Percentiles rank a stretch among this genome's conserved stretches.
Conservation (phyloP, 2,888 invertebrate species). For the Ormyrus nitidulus region DNA sequence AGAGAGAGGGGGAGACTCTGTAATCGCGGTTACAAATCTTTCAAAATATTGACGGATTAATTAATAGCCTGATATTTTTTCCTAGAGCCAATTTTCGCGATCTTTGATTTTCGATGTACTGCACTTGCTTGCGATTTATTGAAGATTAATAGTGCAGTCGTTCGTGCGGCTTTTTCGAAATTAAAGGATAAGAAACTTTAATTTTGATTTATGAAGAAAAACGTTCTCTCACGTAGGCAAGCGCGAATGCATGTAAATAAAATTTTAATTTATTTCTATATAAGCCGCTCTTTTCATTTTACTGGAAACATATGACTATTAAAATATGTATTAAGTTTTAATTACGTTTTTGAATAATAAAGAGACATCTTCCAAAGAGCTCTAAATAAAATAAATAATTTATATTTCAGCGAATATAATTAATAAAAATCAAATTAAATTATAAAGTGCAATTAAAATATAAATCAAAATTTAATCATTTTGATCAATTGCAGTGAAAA, state of each 20-base stretch:
- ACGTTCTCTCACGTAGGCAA: not conserved
- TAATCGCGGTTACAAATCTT: constrained; percentile 32
- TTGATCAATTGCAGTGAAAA: too few species aligned
- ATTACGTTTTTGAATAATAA: too few species aligned
- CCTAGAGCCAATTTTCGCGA: constrained; percentile 17
- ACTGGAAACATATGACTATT: constrained; percentile 7
- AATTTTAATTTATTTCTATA: constrained; percentile 24
- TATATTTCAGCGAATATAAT: too few species aligned
- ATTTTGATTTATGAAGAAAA: constrained; percentile 50
- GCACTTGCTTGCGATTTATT: constrained; percentile 24
- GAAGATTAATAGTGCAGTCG: constrained; percentile 39
- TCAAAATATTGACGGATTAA: constrained; percentile 5
- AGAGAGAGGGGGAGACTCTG: not conserved
- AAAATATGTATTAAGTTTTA: too few species aligned
- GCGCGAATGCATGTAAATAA: constrained; percentile 36
- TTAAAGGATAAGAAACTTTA: constrained; percentile 42
- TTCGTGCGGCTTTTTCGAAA: constrained; percentile 30
- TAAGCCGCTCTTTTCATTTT: constrained; percentile 28
- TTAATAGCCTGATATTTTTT: not conserved
- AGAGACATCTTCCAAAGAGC: too few species aligned
- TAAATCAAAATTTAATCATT: too few species aligned
- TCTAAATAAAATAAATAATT: too few species aligned
- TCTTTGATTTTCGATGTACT: constrained; percentile 18
- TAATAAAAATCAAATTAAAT: too few species aligned
- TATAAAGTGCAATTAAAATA: too few species aligned